Conservation (phyloP, 2,888 invertebrate species). For the Trachelus stipa region DNA sequence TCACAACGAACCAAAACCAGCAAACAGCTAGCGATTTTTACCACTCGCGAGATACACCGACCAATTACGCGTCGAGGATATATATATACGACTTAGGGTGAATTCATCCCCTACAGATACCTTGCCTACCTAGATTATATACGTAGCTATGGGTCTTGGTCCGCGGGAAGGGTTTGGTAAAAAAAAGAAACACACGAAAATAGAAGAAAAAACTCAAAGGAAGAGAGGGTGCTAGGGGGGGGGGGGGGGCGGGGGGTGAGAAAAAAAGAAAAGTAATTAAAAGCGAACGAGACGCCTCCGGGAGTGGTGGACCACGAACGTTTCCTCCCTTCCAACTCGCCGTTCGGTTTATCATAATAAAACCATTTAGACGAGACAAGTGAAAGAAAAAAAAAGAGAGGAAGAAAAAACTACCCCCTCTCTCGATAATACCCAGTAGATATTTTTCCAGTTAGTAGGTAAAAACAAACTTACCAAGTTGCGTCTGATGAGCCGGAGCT, state of each 20-base stretch:
- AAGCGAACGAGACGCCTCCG: constrained; percentile 5
- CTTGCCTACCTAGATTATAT: too few species aligned
- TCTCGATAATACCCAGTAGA: neutral
- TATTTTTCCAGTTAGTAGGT: constrained; percentile 17
- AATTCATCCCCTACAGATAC: too few species aligned
- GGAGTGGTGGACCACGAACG: too few species aligned
- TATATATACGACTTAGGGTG: too few species aligned
- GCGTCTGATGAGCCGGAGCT: constrained; percentile 68
- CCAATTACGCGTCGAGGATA: too few species aligned
- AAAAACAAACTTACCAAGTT: constrained; percentile 52
- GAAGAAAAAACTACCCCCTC: constrained; percentile 1
- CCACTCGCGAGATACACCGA: too few species aligned
- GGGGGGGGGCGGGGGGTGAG: neutral
- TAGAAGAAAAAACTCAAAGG: constrained; percentile 7
- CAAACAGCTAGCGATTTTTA: too few species aligned
- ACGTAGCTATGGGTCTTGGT: too few species aligned
- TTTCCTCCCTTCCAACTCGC: too few species aligned
- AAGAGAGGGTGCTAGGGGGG: neutral
- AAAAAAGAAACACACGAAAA: constrained; percentile 7
- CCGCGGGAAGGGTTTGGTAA: neutral
- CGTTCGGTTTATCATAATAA: too few species aligned
- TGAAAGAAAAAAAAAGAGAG: constrained; percentile 3
- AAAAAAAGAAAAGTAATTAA: constrained; percentile 12
- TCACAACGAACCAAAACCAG: too few species aligned
- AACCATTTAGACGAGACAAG: neutral